These are phyloP conservation scores for Hirtodrosophila trivittata DNA, from an alignment of 2,888 invertebrate genomes.

Conservation along the genomic window DNA sequence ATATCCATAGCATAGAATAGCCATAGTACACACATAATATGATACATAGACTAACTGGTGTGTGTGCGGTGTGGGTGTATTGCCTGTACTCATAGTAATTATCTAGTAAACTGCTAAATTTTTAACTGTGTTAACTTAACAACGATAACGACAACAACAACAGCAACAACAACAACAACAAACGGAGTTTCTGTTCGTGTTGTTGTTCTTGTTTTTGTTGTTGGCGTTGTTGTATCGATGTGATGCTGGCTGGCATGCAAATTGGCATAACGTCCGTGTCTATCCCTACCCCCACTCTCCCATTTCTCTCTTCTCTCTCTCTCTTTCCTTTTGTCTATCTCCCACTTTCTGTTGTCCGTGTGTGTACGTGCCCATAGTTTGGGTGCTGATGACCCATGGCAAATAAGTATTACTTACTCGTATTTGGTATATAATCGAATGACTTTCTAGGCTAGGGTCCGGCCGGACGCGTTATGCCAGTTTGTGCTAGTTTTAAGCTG, in stretches of 20 bases:
- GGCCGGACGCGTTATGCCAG: slow-evolving; percentile 51
- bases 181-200: not conserved
- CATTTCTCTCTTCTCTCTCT: too few species aligned
- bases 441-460: slow-evolving; percentile 14
- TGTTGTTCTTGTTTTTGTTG: slow-evolving; percentile 8
- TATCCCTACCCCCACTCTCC: not conserved
- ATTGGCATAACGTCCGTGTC: slow-evolving; percentile 54
- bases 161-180: slow-evolving; percentile 6
- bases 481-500: slow-evolving; percentile 38
- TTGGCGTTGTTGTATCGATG: slow-evolving; percentile 14
- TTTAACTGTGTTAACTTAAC: slow-evolving; percentile 44
- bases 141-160: slow-evolving; percentile 10
- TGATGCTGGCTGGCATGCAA: slow-evolving; percentile 51
- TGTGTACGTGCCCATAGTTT: not conserved
- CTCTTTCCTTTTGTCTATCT: too few species aligned
- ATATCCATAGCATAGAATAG: slow-evolving; percentile 43
- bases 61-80: slow-evolving; percentile 40
- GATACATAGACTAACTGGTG: slow-evolving; percentile 14
- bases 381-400: slow-evolving; percentile 4
- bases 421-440: slow-evolving; percentile 30
- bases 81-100: slow-evolving; percentile 52
- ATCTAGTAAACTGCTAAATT: slow-evolving; percentile 54
- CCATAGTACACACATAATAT: slow-evolving; percentile 13
- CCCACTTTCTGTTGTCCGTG: not conserved
- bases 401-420: slow-evolving; percentile 9